phyloP scores from a whole-genome alignment of 2,797 vertebrate genomes.

The Percopsis omiscomaycus region DNA sequence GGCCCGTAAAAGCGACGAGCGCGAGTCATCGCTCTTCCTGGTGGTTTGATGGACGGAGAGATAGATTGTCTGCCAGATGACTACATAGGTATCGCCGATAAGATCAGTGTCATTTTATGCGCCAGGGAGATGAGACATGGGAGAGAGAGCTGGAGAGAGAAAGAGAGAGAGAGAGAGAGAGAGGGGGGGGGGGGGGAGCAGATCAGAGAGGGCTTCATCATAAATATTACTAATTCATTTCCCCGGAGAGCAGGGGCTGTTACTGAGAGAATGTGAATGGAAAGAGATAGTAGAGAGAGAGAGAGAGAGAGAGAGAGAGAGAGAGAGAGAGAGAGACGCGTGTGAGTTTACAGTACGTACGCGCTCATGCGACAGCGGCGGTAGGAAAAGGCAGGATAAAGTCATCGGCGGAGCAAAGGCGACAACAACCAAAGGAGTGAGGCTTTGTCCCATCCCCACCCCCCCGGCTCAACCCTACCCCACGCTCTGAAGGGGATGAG shows the following conservation, averaged over 20 bases:
- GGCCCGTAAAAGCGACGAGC: slow-evolving; percentile 58
- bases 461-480: too few relatives aligned
- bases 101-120: slow-evolving; percentile 76
- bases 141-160: slow-evolving; percentile 8
- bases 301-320: slow-evolving; percentile 27
- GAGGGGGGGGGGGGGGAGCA: neutral
- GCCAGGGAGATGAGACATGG: slow-evolving; percentile 62
- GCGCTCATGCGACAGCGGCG: slow-evolving; percentile 22
- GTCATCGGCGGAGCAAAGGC: too few relatives aligned
- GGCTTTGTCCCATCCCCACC: too few relatives aligned
- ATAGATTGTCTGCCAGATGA: slow-evolving; percentile 71
- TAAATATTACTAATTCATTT: slow-evolving; percentile 81
- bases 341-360: neutral
- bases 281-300: slow-evolving; percentile 9
- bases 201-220: slow-evolving; percentile 55
- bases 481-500: too few relatives aligned
- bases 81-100: slow-evolving; percentile 69
- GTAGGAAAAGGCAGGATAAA: slow-evolving; percentile 25
- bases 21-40: slow-evolving; percentile 57
- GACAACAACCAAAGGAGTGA: too few relatives aligned
- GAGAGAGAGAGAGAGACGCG: slow-evolving; percentile 29
- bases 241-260: slow-evolving; percentile 48
- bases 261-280: slow-evolving; percentile 44
- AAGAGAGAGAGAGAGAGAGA: slow-evolving; percentile 17
- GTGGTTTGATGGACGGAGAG: slow-evolving; percentile 70